Evolutionary conservation across 1,140 invertebrate genomes (phyloP), one percentile per base, ranked within the genome.

Genomic region (Pollicipes pollicipes): DNA sequence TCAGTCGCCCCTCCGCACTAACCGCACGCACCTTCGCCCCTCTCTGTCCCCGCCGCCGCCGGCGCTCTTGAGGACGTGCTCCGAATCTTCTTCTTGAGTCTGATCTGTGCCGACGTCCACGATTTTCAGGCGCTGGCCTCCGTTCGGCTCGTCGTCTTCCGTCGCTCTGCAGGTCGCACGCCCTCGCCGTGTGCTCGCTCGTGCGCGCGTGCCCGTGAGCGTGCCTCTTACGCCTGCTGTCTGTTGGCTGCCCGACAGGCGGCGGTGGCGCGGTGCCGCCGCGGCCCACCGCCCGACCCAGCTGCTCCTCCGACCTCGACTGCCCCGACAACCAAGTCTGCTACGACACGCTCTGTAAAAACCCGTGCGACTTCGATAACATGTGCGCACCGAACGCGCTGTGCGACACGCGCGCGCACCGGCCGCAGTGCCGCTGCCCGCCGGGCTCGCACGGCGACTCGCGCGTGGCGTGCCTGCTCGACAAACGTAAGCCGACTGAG

Each of bases 371-470:
- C 66, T 72, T 76, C 37, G 72, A 73, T 67, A 75, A 75, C 68
- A 76, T 74, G 6, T 80, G 78, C 71, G 77, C 77, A 8, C 72
- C 73, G 30, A 77, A 76, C 73, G 76, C 78, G 37, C 69, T 74
- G 31, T 80, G 79, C 73, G 71, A 58, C 29, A 75, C 76, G 31
- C 69, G 70, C 21, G 73, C 70, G 27, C 79, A 80, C 71, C 72
- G 75, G 63, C 76, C 77, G 24, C 72, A 74, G 16, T 80, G 79
- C 72, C 75, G 75, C 70, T 80, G 79, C 70, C 75, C 72, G 45
- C 73, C 76, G 6, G 77, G 73, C 32, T 77, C 76, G 72, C 69
- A 72, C 26, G 78, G 78, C 29, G 75, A 79, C 72, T 75, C 78
- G n/a, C 70, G 72, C 35, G 70, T 8, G 17, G 3, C 27, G 28